Base-by-base conservation (phyloP, 2,113 vertebrate species). In the Pyxicephalus adspersus region DNA sequence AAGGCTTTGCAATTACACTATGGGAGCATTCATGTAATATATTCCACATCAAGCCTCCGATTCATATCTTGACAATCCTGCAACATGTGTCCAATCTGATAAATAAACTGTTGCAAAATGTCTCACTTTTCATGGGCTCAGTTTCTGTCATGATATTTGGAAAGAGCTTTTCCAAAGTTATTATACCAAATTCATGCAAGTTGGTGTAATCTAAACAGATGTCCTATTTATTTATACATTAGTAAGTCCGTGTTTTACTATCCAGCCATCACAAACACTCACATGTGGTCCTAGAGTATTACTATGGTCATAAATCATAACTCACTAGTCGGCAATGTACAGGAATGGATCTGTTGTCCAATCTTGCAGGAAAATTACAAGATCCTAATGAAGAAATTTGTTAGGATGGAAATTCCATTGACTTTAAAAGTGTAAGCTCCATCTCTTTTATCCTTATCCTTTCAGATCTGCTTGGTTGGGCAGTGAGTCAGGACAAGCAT, bases 91-190 rank as follows among this genome's bases (percentile, higher is more conserved):
- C 51, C 52, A 68, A 64, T 77, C 76, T 78, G 76, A 67, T 57
- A 78, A 71, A 71, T 50, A 5, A 51, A 58, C 29, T 8, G 19
- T 22, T 58, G 51, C 58, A 15, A 66, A 23, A 57, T 57, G 63
- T 67, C 38, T 58, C 52, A 38, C 51, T 57, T 65, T 55, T 54
- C 45, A 18, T 29, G 75, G 13, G 38, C 25, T 77, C 75, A n/a
- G 17, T 18, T 16, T 55, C 16, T 66, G 45, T 64, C 45, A 66
- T 17, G 63, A 77, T 54, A 54, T 67, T 66, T 58, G 29, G 52
- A 55, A 67, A 66, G 54, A 66, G 64, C 63, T 78, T 66, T 67
- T 28, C 22, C 50, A 60, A 23, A 65, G 76, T 66, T 77, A 66
- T 67, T 38, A 25, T 29, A 78, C 23, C 54, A 2, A 77, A 66